These are phyloP conservation scores for Otolemur crassicaudatus DNA, from an alignment of 2,797 vertebrate genomes.

Conservation along the genomic window DNA sequence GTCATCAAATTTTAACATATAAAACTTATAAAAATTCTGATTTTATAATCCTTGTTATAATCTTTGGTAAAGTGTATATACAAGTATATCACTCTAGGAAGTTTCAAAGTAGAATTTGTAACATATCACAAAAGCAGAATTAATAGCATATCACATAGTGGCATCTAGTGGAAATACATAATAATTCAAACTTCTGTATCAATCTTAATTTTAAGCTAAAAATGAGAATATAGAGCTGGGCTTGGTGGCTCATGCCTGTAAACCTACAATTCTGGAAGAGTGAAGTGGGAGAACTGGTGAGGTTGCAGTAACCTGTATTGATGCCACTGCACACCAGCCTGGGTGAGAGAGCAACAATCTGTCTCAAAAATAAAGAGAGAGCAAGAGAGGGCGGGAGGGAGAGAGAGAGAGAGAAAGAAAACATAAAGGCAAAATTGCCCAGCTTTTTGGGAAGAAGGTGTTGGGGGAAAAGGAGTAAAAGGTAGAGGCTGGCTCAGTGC, in stretches of 20 bases:
- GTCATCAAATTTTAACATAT: constrained; percentile 52
- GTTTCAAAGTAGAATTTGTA: constrained; percentile 46
- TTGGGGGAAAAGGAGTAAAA: neutral
- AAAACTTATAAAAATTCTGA: neutral
- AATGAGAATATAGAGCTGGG: neutral
- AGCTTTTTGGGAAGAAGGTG: neutral
- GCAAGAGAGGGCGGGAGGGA: no score
- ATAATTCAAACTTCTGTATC: neutral
- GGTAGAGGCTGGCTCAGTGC: no score
- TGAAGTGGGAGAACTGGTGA: no score
- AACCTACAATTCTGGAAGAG: no score
- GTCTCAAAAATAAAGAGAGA: no score
- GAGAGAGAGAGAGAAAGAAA: neutral
- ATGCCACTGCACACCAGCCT: no score
- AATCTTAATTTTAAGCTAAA: constrained; percentile 38
- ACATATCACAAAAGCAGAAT: neutral
- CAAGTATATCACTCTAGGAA: neutral
- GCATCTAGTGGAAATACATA: constrained; percentile 2
- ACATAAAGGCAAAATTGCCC: constrained; percentile 27
- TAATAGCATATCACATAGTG: neutral
- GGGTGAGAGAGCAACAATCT: no score
- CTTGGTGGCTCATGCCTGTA: no score
- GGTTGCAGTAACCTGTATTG: no score
- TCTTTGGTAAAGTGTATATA: neutral
- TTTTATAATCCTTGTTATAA: constrained; percentile 40